phyloP scores from a whole-genome alignment of 2,888 invertebrate genomes.

The Ichneumoninae sp. region DNA sequence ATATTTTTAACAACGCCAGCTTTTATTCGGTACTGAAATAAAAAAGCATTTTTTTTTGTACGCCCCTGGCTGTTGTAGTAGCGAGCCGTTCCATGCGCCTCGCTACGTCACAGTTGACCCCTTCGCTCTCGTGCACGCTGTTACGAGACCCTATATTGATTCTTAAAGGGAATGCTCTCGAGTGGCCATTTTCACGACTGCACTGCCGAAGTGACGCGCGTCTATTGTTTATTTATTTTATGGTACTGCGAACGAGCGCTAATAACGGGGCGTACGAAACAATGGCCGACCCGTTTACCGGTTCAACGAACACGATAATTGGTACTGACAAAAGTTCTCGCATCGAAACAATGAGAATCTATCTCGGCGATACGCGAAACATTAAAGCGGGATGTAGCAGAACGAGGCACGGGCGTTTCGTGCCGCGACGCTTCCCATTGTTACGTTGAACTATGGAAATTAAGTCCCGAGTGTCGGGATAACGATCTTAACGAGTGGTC shows the following conservation, averaged over 20 bases:
- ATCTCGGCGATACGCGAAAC: conserved; percentile 6
- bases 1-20: background rate
- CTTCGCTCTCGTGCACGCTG: conserved; percentile 47
- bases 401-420: background rate
- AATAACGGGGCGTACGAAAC: conserved; percentile 1
- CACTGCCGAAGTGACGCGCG: background rate
- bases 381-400: conserved; percentile 44
- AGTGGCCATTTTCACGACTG: background rate
- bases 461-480: conserved; percentile 3
- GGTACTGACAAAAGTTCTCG: conserved; percentile 20
- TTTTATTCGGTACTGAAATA: background rate
- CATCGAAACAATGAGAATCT: conserved; percentile 45
- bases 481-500: background rate
- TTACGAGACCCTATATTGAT: conserved; percentile 73
- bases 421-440: background rate
- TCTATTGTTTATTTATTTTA: conserved; percentile 1
- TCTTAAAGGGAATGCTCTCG: conserved; percentile 74
- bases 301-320: conserved; percentile 40
- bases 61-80: background rate
- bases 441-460: conserved; percentile 9
- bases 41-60: conserved; percentile 16
- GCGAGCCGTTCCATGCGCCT: conserved; percentile 35
- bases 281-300: conserved; percentile 33
- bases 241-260: background rate
- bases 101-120: conserved; percentile 67